Base-by-base conservation (phyloP, 2,113 vertebrate species). In the Callipepla californica region DNA sequence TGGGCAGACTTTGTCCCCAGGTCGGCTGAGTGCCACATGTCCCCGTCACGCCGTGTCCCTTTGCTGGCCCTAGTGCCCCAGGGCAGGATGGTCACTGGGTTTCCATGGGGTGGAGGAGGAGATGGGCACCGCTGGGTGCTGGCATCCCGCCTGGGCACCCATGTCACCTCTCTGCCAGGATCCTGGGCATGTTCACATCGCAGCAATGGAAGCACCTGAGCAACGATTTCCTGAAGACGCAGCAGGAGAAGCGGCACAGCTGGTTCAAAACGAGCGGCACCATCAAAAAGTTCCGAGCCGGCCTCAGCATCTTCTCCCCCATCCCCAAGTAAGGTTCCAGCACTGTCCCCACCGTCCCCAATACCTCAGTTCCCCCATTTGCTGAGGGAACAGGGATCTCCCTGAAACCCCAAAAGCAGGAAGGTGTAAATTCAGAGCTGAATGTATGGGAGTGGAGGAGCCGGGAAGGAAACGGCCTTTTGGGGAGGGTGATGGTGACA, bases 171-270 rank as follows among this genome's bases (percentile, higher is more conserved):
- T 67, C 68, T 79, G 48, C 36, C 80, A 99, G 99, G 97, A 99
- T 99, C 97, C 97, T 99, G 97, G 98, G 98, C 95, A 98, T 99
- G 93, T 99, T 99, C 97, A 99, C 99, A 5, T 99, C 99, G 16
- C 99, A 99, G 97, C 99, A 99, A 98, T 99, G 99, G 99, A 99
- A 99, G 95, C 99, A 99, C 92, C 99, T 99, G 92, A 99, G 99
- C 98, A 99, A 99, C 40, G 99, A 99, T 97, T 99, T 99, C 97
- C 98, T 99, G 91, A 99, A 99, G 96, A 99, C 98, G 72, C 99
- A 99, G 97, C 99, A 99, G 95, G 99, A 99, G 96, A 99, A 99
- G 96, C 98, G 99, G 53, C 99, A 99, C 97, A 99, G 98, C 97
- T 99, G 99, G 99, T 99, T 99, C 98, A 99, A 99, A 97, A 98